Base-by-base conservation (phyloP, 2,888 invertebrate species). In the Andrena minutula region DNA sequence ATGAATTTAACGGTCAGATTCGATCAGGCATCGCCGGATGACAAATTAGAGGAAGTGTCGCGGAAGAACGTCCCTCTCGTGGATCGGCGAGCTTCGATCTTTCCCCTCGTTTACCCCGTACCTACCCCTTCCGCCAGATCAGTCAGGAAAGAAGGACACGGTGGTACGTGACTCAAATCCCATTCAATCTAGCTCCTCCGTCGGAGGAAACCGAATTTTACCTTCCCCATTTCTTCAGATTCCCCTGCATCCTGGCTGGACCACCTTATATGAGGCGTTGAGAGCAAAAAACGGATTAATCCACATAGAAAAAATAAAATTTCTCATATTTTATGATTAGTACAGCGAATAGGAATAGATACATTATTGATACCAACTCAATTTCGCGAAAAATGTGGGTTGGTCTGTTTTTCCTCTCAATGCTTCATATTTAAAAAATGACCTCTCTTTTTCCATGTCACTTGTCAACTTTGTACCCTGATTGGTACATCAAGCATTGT, bases 151-250 rank as follows among this genome's bases (percentile, higher is more conserved):
- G 89, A 89, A 89, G 85, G 91, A 90, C 23, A 26, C 56, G 87
- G 83, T 75, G 68, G 85, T 92, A 93, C 93, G 93, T 93, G 93
- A 93, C 93, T 92, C 87, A 92, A 92, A 93, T 93, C 91, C 90
- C 87, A 91, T 92, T 92, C 86, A 66, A 70, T 49, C 77, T 68
- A 72, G 61, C 76, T 83, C 86, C 81, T 82, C 60, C 78, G 82
- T 78, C 73, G 72, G 82, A 84, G 84, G 82, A 83, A 88, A 85
- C 83, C 81, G 86, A 89, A 88, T 88, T 41, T 89, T 87, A 84
- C 79, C 76, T 71, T 68, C 79, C 76, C 85, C 79, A 53, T 77
- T 75, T 28, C 66, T 81, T 76, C 85, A 74, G 75, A 78, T 85
- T 85, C 76, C 28, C 69, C 74, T 73, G 75, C 75, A 72, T 64